phyloP scores from a whole-genome alignment of 2,113 vertebrate species.

The human (Homo sapiens) region GRCh38 chr3:112064501-112065000 shows the following conservation, averaged over 20 bases:
- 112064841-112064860: neutral
- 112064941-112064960: neutral
- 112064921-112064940: neutral
- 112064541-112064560: too few species aligned
- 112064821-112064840: neutral
- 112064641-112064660: too few species aligned
- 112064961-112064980: neutral
- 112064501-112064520: too few species aligned
- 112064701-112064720: neutral
- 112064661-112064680: neutral
- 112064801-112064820: neutral
- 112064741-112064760: neutral
- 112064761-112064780: neutral
- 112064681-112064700: neutral
- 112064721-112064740: neutral
- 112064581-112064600: too few species aligned
- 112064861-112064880: neutral
- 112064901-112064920: neutral
- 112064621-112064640: too few species aligned
- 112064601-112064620: too few species aligned
- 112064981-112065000: neutral
- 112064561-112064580: too few species aligned
- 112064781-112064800: neutral
- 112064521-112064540: too few species aligned
- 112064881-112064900: neutral